phyloP scores from a whole-genome alignment of 2,888 invertebrate genomes.

The Marasmarcha lunaedactyla region DNA sequence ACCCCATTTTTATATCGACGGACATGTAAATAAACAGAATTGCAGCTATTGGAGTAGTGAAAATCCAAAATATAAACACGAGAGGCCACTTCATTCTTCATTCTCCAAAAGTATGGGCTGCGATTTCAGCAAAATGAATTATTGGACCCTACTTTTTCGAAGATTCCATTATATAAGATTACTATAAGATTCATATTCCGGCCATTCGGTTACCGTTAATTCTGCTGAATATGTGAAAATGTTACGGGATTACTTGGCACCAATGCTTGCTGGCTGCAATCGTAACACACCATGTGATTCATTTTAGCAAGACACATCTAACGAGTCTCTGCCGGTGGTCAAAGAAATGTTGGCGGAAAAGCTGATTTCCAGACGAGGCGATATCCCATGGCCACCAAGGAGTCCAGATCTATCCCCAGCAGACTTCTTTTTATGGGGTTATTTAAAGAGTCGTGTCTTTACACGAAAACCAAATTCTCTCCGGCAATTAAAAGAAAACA shows the following conservation, averaged over 20 bases:
- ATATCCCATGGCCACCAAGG: slow-evolving; percentile 14
- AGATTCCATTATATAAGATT: too few species aligned
- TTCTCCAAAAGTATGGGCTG: slow-evolving; percentile 10
- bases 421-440: slow-evolving; percentile 2
- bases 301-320: slow-evolving; percentile 17
- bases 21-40: too few species aligned
- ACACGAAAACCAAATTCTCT: slow-evolving; percentile 11
- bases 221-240: slow-evolving; percentile 13
- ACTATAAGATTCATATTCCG: too few species aligned
- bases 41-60: too few species aligned
- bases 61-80: slow-evolving; percentile 6
- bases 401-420: slow-evolving; percentile 14
- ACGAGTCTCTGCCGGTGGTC: slow-evolving; percentile 10
- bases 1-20: too few species aligned
- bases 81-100: too few species aligned
- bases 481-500: slow-evolving; percentile 10
- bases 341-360: slow-evolving; percentile 12
- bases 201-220: slow-evolving; percentile 14
- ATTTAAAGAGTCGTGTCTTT: slow-evolving; percentile 12
- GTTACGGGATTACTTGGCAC: slow-evolving; percentile 14
- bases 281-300: slow-evolving; percentile 13
- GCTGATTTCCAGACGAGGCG: slow-evolving; percentile 12
- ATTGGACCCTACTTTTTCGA: slow-evolving; percentile 16
- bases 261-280: slow-evolving; percentile 13
- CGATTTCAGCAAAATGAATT: slow-evolving; percentile 13